These are phyloP conservation scores for Festucalex cinctus DNA, from an alignment of 2,113 vertebrate species.

Conservation along the genomic window DNA sequence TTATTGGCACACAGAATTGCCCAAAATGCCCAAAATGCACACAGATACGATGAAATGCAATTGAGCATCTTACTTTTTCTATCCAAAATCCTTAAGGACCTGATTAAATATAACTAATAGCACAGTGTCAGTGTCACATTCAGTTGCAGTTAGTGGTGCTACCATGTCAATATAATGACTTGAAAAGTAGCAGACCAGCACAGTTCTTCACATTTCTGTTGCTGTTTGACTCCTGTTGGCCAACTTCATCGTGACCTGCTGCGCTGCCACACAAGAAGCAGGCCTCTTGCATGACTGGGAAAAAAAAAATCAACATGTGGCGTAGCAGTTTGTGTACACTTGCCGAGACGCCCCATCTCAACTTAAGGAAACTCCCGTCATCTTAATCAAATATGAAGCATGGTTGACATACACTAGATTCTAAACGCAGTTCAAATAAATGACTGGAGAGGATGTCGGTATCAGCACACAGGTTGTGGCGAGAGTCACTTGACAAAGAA, in stretches of 20 bases:
- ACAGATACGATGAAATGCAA: background rate
- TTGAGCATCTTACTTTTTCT: background rate
- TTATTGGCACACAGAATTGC: background rate
- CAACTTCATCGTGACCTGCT: background rate
- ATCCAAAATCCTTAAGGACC: background rate
- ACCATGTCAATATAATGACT: background rate
- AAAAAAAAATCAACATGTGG: background rate
- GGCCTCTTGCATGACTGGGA: too few relatives aligned
- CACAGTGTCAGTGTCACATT: background rate
- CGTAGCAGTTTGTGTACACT: background rate
- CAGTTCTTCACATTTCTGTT: background rate
- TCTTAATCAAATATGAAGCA: background rate
- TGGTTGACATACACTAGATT: conserved; percentile 38
- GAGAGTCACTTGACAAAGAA: conserved; percentile 23
- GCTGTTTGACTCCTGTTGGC: background rate
- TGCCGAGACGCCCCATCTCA: background rate
- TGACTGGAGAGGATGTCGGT: background rate
- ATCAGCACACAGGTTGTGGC: background rate
- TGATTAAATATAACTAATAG: background rate
- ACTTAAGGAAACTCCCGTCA: background rate
- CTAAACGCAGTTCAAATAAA: conserved; percentile 12
- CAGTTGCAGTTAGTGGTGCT: background rate
- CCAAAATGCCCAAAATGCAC: background rate
- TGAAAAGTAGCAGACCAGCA: background rate
- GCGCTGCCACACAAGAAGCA: background rate